Evolutionary conservation across 2,797 vertebrate species (phyloP).

Genomic region (Semaprochilodus insignis): DNA sequence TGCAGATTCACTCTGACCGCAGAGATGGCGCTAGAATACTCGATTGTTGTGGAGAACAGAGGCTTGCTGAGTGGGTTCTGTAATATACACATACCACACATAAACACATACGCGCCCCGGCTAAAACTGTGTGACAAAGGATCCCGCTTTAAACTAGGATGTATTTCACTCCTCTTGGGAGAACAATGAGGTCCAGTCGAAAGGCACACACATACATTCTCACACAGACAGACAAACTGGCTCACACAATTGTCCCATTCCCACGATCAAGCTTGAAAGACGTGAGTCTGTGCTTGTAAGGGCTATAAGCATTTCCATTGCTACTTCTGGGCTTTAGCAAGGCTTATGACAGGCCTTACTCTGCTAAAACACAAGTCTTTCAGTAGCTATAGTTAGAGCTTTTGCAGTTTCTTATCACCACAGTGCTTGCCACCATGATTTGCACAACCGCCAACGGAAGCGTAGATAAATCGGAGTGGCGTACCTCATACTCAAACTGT

Average conservation of each 20-base stretch:
- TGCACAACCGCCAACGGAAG: too few relatives aligned
- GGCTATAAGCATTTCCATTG: conserved; percentile 1
- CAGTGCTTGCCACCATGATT: too few relatives aligned
- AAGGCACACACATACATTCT: background rate
- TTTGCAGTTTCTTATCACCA: too few relatives aligned
- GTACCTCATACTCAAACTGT: too few relatives aligned
- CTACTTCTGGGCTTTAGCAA: background rate
- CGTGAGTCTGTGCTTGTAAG: conserved; percentile 1
- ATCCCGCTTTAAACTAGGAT: background rate
- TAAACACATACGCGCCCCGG: conserved; percentile 16
- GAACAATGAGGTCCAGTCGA: conserved; percentile 14
- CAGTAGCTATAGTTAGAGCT: too few relatives aligned
- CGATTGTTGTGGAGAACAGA: conserved; percentile 68
- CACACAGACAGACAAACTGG: conserved; percentile 2
- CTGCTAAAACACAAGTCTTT: too few relatives aligned
- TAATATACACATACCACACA: conserved; percentile 49
- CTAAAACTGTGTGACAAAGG: background rate
- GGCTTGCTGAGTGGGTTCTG: conserved; percentile 38
- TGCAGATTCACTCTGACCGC: conserved; percentile 60
- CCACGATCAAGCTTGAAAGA: conserved; percentile 16
- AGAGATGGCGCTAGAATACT: conserved; percentile 58
- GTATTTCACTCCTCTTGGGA: conserved; percentile 15
- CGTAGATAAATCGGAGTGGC: too few relatives aligned
- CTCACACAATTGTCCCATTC: conserved; percentile 5
- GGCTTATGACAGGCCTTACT: background rate